Conservation (phyloP, 2,888 invertebrate genomes). For the Nudaria mundana region DNA sequence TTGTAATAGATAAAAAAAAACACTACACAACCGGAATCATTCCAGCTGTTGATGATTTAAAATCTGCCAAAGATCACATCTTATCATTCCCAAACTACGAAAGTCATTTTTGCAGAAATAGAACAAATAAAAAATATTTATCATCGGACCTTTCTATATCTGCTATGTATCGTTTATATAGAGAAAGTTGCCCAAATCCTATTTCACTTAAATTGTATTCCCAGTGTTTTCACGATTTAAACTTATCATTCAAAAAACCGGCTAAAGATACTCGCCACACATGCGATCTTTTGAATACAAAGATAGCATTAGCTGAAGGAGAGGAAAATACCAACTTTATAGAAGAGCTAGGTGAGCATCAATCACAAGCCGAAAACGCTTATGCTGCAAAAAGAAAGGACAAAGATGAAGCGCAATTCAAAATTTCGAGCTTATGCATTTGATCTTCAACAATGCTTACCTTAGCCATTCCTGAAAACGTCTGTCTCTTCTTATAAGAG, state of each 20-base stretch:
- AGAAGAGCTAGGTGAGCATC: not conserved
- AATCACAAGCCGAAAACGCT: not conserved
- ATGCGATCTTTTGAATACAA: constrained; percentile 11
- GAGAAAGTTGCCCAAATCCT: constrained; percentile 15
- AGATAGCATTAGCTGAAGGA: not conserved
- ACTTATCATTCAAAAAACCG: constrained; percentile 22
- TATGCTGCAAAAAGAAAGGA: not conserved
- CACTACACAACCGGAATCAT: constrained; percentile 14
- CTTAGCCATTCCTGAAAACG: not conserved
- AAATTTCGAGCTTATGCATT: not conserved
- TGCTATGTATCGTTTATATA: constrained; percentile 21
- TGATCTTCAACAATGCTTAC: not conserved
- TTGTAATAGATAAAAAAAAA: constrained; percentile 13
- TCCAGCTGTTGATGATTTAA: constrained; percentile 11
- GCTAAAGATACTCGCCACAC: constrained; percentile 22
- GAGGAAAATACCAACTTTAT: not conserved
- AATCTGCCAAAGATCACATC: constrained; percentile 11
- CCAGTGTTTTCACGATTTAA: constrained; percentile 20
- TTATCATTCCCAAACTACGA: constrained; percentile 10
- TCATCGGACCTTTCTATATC: constrained; percentile 18
- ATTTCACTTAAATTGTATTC: constrained; percentile 19
- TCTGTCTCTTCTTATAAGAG: not conserved
- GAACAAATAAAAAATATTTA: constrained; percentile 19
- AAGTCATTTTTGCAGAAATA: constrained; percentile 22
- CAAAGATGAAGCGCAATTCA: not conserved